Evolutionary conservation across 2,888 invertebrate genomes (phyloP).

Genomic region (Eilema sororculum): DNA sequence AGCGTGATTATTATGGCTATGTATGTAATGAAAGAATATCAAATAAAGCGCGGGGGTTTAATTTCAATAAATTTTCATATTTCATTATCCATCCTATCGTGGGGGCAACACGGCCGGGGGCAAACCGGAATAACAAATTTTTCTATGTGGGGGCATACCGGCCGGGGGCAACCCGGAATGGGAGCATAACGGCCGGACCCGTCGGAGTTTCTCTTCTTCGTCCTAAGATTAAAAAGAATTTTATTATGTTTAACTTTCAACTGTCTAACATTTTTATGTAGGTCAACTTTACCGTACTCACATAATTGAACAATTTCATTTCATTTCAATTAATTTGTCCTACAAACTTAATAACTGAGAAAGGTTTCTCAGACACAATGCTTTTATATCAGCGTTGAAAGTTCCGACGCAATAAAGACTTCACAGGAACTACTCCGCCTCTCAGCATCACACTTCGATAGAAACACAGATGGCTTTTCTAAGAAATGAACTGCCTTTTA

Average conservation of each 20-base stretch:
- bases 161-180: too few relatives aligned
- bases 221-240: not conserved
- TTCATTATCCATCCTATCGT: too few relatives aligned
- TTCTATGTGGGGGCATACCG: too few relatives aligned
- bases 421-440: not conserved
- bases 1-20: too few relatives aligned
- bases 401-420: constrained; percentile 3
- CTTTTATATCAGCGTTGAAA: not conserved
- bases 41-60: too few relatives aligned
- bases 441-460: not conserved
- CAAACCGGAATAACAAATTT: too few relatives aligned
- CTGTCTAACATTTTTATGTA: not conserved
- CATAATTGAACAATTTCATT: constrained; percentile 1
- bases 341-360: not conserved
- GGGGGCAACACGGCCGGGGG: too few relatives aligned
- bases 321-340: not conserved
- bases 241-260: not conserved
- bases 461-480: constrained; percentile 2
- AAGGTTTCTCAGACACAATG: constrained; percentile 1
- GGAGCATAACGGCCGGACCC: too few relatives aligned
- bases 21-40: too few relatives aligned
- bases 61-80: too few relatives aligned
- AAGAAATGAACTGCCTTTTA: not conserved
- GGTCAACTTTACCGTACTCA: not conserved
- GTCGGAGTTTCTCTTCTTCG: too few relatives aligned